phyloP scores from a whole-genome alignment of 2,113 vertebrate species.

The Ophthalmolycus amberensis region DNA sequence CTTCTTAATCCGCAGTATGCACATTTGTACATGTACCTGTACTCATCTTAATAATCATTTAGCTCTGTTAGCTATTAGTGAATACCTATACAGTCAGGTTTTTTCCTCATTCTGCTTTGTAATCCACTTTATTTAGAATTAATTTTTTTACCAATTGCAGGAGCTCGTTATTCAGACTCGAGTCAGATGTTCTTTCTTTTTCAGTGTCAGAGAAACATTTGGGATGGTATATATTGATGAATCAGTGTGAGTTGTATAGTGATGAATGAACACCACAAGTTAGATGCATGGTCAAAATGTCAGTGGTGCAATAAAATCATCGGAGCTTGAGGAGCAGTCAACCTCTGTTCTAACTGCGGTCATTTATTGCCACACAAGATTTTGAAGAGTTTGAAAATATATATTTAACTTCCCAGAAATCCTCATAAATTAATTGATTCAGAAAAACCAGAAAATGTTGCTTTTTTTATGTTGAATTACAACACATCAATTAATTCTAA shows the following conservation, averaged over 20 bases:
- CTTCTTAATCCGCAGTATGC: not conserved
- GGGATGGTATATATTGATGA: not conserved
- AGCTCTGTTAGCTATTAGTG: not conserved
- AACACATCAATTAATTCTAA: not conserved
- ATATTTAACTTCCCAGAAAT: slow-evolving; percentile 8
- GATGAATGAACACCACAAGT: not conserved
- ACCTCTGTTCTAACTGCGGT: not conserved
- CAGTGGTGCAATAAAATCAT: not conserved
- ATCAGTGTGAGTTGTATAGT: not conserved
- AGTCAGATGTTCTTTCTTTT: not conserved
- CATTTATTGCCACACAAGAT: not conserved
- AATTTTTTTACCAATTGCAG: not conserved
- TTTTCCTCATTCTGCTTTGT: not conserved
- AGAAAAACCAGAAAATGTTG: not conserved
- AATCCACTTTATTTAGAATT: not conserved
- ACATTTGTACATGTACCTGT: not conserved
- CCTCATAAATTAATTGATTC: not conserved
- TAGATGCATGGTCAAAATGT: not conserved
- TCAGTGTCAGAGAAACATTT: not conserved
- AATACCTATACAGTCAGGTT: not conserved
- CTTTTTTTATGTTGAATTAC: not conserved
- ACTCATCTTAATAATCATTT: not conserved
- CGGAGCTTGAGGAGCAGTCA: not conserved
- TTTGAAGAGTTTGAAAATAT: not conserved
- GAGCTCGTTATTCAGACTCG: not conserved